Percentiles rank a stretch among this genome's conserved stretches.
phyloP scores from a whole-genome alignment of 2,797 vertebrate genomes.

The Muscicapa striata region DNA sequence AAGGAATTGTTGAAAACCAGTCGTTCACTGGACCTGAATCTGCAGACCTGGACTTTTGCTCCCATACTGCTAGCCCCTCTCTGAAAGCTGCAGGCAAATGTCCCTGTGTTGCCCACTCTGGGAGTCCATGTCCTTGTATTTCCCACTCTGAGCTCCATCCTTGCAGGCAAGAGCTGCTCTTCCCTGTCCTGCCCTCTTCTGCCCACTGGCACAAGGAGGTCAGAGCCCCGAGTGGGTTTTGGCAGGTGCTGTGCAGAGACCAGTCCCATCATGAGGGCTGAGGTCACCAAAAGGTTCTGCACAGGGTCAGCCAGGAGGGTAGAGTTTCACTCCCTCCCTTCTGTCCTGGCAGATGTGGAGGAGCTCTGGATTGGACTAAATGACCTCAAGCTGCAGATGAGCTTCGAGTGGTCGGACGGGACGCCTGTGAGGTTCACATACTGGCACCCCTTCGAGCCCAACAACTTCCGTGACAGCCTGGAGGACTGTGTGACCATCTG shows the following conservation, averaged over 20 bases:
- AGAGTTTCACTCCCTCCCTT: not conserved
- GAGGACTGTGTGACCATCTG: constrained; percentile 97
- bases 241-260: not conserved
- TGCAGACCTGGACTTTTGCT: not conserved
- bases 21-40: not conserved
- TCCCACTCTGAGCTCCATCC: fast-evolving
- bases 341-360: constrained; percentile 82
- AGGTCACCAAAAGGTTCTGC: fast-evolving
- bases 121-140: not conserved
- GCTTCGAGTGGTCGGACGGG: constrained; percentile 96
- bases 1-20: not conserved
- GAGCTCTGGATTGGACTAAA: constrained; percentile 97
- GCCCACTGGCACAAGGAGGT: not conserved
- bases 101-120: not conserved
- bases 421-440: constrained; percentile 92
- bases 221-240: not conserved
- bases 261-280: fast-evolving
- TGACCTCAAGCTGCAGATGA: constrained; percentile 93
- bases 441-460: constrained; percentile 97
- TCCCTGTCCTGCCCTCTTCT: not conserved
- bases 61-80: not conserved
- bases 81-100: not conserved
- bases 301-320: not conserved
- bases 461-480: constrained; percentile 92
- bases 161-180: not conserved